These are phyloP conservation scores for Pinctada fucata DNA, from an alignment of 2,888 invertebrate species.

Conservation along the genomic window DNA sequence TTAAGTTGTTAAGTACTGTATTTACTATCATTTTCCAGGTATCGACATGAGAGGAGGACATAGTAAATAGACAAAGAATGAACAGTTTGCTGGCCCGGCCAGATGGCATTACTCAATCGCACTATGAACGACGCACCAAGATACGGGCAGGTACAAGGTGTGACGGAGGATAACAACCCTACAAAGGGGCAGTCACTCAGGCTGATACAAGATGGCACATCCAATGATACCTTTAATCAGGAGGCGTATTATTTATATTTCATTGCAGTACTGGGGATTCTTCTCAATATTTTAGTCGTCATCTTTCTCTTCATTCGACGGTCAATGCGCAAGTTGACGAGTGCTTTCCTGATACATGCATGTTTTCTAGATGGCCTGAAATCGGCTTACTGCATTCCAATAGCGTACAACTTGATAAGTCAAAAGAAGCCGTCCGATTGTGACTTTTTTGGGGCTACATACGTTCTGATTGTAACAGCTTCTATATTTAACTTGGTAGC, in stretches of 20 bases:
- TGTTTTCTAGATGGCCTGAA: constrained; percentile 74
- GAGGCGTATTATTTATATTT: constrained; percentile 75
- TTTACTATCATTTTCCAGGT: too few relatives aligned
- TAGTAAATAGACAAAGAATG: too few relatives aligned
- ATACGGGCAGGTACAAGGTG: not conserved
- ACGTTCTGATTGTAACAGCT: constrained; percentile 75
- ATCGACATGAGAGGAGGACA: too few relatives aligned
- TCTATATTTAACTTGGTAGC: constrained; percentile 76
- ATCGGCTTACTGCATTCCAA: constrained; percentile 75
- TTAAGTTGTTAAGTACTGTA: too few relatives aligned
- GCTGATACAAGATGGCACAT: not conserved
- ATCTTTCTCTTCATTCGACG: constrained; percentile 67
- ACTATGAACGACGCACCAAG: not conserved
- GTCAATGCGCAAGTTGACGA: constrained; percentile 72
- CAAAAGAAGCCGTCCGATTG: constrained; percentile 70
- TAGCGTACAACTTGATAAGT: constrained; percentile 72
- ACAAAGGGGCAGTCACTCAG: not conserved
- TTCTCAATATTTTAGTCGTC: constrained; percentile 72
- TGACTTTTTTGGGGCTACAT: constrained; percentile 72
- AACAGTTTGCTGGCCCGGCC: too few relatives aligned
- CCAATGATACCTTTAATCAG: constrained; percentile 39
- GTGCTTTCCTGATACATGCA: constrained; percentile 75
- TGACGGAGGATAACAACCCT: not conserved
- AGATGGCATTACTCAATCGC: too few relatives aligned
- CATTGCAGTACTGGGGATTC: constrained; percentile 70